Conservation (phyloP, 2,888 invertebrate species). For the Pogonocherus hispidulus region DNA sequence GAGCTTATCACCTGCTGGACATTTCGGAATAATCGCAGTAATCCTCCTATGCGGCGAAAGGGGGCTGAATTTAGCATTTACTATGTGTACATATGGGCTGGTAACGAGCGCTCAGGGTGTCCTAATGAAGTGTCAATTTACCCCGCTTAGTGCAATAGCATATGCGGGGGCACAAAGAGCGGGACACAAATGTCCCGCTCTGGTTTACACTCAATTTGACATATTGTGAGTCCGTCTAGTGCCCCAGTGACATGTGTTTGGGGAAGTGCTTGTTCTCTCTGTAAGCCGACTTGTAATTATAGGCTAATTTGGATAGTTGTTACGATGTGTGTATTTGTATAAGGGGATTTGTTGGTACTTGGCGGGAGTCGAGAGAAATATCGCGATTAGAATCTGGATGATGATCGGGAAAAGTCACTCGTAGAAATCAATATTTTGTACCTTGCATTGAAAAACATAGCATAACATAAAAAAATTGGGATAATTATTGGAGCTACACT, state of each 20-base stretch:
- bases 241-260: conserved; percentile 49
- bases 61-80: conserved; percentile 48
- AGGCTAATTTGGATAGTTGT: conserved; percentile 48
- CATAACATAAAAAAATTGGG: no score
- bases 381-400: not conserved
- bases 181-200: conserved; percentile 31
- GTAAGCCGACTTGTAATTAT: conserved; percentile 49
- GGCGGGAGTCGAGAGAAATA: not conserved
- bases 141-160: conserved; percentile 61
- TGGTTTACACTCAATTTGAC: conserved; percentile 69
- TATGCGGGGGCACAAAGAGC: conserved; percentile 55
- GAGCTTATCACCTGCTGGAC: conserved; percentile 56
- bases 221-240: conserved; percentile 61
- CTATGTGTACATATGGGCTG: conserved; percentile 62
- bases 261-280: conserved; percentile 38
- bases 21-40: conserved; percentile 56
- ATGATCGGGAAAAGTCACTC: not conserved
- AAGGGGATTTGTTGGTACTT: conserved; percentile 33
- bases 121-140: conserved; percentile 69
- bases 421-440: no score
- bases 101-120: conserved; percentile 64
- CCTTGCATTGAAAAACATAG: no score
- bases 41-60: conserved; percentile 47
- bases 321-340: conserved; percentile 37
- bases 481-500: no score